A percentile compares a stretch with the other conserved stretches of the same genome.
These are phyloP conservation scores for Andinoacara biseriatus DNA, from an alignment of 2,113 vertebrate species.

Conservation along the genomic window DNA sequence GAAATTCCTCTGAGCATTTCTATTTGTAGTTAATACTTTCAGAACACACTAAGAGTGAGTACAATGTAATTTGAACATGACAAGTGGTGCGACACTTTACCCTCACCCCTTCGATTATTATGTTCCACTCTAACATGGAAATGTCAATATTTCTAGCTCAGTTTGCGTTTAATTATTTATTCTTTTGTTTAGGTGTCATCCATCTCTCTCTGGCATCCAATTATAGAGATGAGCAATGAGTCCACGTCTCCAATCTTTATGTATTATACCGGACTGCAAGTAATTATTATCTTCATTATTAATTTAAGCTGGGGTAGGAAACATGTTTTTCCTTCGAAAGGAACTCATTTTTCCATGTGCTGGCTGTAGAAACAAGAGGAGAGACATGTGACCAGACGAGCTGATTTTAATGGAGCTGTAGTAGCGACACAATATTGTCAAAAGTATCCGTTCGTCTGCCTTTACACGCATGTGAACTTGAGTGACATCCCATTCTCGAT, in stretches of 20 bases:
- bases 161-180: slow-evolving; percentile 10
- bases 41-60: background rate
- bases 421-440: background rate
- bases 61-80: slow-evolving; percentile 1
- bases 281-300: slow-evolving; percentile 14
- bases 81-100: slow-evolving; percentile 1
- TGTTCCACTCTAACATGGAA: slow-evolving; percentile 21
- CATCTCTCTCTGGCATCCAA: slow-evolving; percentile 13
- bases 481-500: too few species aligned
- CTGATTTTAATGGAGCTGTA: background rate
- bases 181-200: slow-evolving; percentile 29
- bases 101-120: slow-evolving; percentile 12
- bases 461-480: too few species aligned
- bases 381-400: background rate
- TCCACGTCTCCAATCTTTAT: slow-evolving; percentile 11
- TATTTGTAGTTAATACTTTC: background rate
- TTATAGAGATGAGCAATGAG: slow-evolving; percentile 8
- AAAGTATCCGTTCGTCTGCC: too few species aligned
- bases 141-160: slow-evolving; percentile 29
- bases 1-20: background rate
- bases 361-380: background rate
- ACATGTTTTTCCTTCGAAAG: slow-evolving; percentile 5
- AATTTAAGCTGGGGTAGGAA: background rate
- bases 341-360: background rate
- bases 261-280: background rate